Base-by-base conservation (phyloP, 30 jellyfish, hydroid and myxozoan genomes). In the Cassiopea xamachana region DNA sequence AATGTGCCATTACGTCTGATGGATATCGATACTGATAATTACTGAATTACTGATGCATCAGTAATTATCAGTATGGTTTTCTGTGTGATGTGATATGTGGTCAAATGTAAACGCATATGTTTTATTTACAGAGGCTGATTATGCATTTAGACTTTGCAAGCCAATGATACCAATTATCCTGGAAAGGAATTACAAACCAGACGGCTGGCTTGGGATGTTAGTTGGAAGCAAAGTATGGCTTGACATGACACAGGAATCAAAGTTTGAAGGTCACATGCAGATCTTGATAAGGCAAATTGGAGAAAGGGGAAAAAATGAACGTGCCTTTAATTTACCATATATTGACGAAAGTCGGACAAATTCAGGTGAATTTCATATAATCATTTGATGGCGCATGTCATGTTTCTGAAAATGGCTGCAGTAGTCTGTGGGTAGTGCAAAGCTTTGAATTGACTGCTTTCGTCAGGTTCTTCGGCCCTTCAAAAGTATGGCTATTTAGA, bases 181-280 rank as follows among this genome's bases (percentile, higher is more conserved):
- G 51, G 98, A 94, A 67, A 48, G 82, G 47, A 81, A 87, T 80
- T 90, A 83, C 85, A 82, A 77, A 48, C 97, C 96, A 2, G 98
- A 94, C 78, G 98, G 98, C 27, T 94, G 98, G 98, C 81, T 94
- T 12, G 92, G 97, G 12, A 89, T 90, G 83, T 45, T 90, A 51
- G 95, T 84, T 46, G 87, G 89, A 2, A 81, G 89, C 73, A 77
- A 90, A 70, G 90, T 85, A 58, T 80, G 96, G 89, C 83, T 94
- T 10, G 97, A 90, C 50, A 85, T 94, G 72, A 81, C 94, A 4
- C 90, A 70, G 7, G 83, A 82, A 7, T 51, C 96, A 1, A 92
- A 79, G 83, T 92, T 92, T 58, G 79, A 75, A 75, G 97, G 96
- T 8, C 87, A 80, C 76, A 55, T 88, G 76, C 77, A 88, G 43